Evolutionary conservation across 1,140 invertebrate species (phyloP).

Genomic region (Ceratosolen fusciceps): DNA sequence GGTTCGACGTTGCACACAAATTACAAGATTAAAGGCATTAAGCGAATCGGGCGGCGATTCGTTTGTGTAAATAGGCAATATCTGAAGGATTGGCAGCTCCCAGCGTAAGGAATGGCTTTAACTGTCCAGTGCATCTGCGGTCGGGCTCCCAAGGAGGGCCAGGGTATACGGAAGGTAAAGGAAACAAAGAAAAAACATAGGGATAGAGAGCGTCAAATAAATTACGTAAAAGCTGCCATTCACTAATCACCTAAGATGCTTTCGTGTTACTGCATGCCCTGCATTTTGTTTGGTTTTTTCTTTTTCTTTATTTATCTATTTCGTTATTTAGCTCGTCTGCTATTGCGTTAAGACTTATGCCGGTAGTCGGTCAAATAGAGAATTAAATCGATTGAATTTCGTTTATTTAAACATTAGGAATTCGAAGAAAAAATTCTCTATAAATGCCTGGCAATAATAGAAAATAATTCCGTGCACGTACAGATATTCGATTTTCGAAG

Average conservation of each 20-base stretch:
- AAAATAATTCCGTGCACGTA: too few species aligned
- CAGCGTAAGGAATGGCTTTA: slow-evolving; percentile 54
- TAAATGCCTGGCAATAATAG: too few species aligned
- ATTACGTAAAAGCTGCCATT: slow-evolving; percentile 35
- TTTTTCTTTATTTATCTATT: not conserved
- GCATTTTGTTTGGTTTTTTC: not conserved
- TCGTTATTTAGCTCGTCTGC: too few species aligned
- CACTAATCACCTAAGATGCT: slow-evolving; percentile 44
- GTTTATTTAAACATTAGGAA: too few species aligned
- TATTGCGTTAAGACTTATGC: too few species aligned
- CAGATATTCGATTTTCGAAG: too few species aligned
- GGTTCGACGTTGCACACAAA: slow-evolving; percentile 58
- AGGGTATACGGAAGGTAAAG: not conserved
- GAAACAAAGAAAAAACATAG: not conserved
- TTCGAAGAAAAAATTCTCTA: too few species aligned
- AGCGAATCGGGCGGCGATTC: slow-evolving; percentile 57
- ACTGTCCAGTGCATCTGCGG: slow-evolving; percentile 37
- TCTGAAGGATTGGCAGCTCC: slow-evolving; percentile 54
- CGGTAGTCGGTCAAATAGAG: too few species aligned
- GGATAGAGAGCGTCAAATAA: not conserved
- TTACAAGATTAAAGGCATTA: slow-evolving; percentile 61
- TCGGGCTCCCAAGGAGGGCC: slow-evolving; percentile 46
- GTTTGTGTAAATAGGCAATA: slow-evolving; percentile 54
- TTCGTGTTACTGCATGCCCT: too few species aligned
- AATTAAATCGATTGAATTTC: too few species aligned